These are phyloP conservation scores for Drosophila nigrodunni DNA, from an alignment of 1,140 invertebrate species.

Conservation along the genomic window DNA sequence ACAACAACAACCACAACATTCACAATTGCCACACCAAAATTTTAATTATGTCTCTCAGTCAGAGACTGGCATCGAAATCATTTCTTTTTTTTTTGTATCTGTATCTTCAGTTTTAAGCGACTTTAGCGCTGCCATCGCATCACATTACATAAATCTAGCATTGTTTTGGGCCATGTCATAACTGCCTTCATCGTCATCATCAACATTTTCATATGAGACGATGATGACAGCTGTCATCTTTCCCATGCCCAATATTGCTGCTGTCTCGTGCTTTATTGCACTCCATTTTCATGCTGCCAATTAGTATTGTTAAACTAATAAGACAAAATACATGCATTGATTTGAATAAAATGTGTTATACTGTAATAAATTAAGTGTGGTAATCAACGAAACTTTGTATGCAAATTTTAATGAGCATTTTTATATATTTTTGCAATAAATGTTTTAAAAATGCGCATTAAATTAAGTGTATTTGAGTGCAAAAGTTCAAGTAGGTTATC, in stretches of 20 bases:
- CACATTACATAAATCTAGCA: constrained; percentile 73
- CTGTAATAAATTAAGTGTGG: neutral
- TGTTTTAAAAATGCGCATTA: too few species aligned
- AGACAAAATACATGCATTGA: constrained; percentile 4
- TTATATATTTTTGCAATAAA: too few species aligned
- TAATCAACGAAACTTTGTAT: neutral
- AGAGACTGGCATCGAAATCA: constrained; percentile 11
- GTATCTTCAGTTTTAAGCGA: constrained; percentile 3
- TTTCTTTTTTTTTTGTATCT: neutral
- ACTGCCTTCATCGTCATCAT: constrained; percentile 10
- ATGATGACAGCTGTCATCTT: constrained; percentile 47
- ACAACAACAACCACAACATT: constrained; percentile 19
- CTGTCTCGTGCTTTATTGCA: constrained; percentile 8
- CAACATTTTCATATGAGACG: constrained; percentile 6
- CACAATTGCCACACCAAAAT: constrained; percentile 37
- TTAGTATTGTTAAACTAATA: neutral
- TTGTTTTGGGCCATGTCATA: constrained; percentile 67
- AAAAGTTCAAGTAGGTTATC: too few species aligned
- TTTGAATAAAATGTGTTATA: constrained; percentile 2
- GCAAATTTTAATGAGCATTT: neutral
- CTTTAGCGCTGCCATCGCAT: constrained; percentile 2
- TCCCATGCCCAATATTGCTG: constrained; percentile 31
- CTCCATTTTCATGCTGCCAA: constrained; percentile 12
- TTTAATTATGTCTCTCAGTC: constrained; percentile 29
- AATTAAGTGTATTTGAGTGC: too few species aligned